Evolutionary conservation across 2,797 vertebrate species (phyloP).

Genomic region (Gobio occitaniae): DNA sequence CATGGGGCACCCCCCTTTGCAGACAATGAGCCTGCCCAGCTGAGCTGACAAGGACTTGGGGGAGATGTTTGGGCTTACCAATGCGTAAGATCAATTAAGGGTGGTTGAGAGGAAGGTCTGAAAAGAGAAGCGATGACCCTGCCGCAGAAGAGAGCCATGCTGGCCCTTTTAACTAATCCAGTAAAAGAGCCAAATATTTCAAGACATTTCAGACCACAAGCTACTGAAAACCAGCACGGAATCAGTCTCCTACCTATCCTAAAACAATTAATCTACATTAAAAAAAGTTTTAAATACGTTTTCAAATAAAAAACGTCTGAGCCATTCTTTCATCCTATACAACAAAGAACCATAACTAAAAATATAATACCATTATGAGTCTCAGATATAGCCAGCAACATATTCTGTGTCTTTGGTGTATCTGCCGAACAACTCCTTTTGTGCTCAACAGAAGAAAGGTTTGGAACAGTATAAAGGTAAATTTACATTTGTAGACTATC

Average conservation of each 20-base stretch:
- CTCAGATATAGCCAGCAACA: neutral
- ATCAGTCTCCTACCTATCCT: constrained; percentile 50
- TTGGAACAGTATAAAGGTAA: neutral
- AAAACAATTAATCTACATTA: neutral
- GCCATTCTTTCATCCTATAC: neutral
- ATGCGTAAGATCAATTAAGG: constrained; percentile 89
- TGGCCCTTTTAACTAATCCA: constrained; percentile 51
- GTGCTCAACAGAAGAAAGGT: neutral
- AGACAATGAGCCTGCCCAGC: constrained; percentile 63
- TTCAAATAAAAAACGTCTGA: neutral
- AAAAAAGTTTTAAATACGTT: neutral
- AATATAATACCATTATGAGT: too few species aligned
- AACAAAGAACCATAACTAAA: neutral
- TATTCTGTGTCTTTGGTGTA: neutral
- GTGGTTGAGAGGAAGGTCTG: constrained; percentile 87
- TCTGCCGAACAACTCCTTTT: neutral
- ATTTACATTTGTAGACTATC: neutral
- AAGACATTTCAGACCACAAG: constrained; percentile 61
- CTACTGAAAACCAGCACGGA: constrained; percentile 46
- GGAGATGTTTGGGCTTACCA: constrained; percentile 87
- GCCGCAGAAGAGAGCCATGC: constrained; percentile 62
- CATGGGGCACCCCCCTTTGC: constrained; percentile 50
- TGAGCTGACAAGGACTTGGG: constrained; percentile 62
- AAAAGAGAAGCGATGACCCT: constrained; percentile 86
- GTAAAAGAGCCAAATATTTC: constrained; percentile 61